A percentile compares a stretch with the other conserved stretches of the same genome.
These are phyloP conservation scores for Pelecanoides urinatrix DNA, from an alignment of 2,113 vertebrate species.

Conservation along the genomic window DNA sequence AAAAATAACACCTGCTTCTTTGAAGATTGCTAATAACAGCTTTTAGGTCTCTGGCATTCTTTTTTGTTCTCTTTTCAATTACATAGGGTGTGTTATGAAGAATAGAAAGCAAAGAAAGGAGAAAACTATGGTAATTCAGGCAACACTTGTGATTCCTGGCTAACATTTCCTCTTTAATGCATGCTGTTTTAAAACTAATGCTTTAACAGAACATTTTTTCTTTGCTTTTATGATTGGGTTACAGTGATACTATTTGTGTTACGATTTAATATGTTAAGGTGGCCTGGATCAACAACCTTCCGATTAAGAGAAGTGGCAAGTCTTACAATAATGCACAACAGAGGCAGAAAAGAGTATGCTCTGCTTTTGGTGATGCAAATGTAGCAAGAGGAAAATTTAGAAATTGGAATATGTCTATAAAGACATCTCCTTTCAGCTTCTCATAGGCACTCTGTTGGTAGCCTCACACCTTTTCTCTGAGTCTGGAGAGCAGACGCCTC, in stretches of 20 bases:
- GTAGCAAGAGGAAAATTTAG: background rate
- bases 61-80: background rate
- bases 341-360: background rate
- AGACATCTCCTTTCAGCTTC: background rate
- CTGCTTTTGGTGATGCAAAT: background rate
- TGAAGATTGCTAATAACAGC: background rate
- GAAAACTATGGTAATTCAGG: background rate
- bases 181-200: background rate
- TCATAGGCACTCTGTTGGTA: background rate
- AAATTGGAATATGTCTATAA: fast-evolving
- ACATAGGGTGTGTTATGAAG: background rate
- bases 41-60: background rate
- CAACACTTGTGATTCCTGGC: background rate
- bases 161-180: background rate
- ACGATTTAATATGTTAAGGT: background rate
- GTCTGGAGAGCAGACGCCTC: background rate
- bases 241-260: background rate
- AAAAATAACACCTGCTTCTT: background rate
- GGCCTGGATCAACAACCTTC: background rate
- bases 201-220: background rate
- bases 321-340: fast-evolving
- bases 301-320: background rate
- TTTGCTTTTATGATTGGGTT: background rate
- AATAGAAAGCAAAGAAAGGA: background rate
- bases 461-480: background rate